A percentile compares a stretch with the other conserved stretches of the same genome.
Conservation (phyloP, 2,113 vertebrate genomes). For the Centrocercus urophasianus region DNA sequence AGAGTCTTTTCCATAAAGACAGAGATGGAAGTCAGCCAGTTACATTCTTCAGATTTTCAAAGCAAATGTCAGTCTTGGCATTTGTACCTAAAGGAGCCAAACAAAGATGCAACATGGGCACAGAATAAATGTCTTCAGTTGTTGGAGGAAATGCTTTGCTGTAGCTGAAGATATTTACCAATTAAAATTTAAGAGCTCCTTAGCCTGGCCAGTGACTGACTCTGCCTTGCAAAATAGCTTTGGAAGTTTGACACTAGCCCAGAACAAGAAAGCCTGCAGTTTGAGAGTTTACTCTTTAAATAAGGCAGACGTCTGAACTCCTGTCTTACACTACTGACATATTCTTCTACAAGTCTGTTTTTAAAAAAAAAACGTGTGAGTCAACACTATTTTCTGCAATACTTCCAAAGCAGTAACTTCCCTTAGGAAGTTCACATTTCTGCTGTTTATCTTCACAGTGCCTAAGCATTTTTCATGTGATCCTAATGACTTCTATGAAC, state of each 20-base stretch:
- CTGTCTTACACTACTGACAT: not conserved
- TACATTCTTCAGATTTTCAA: not conserved
- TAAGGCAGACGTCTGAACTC: not conserved
- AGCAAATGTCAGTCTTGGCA: slow-evolving; percentile 13
- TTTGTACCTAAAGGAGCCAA: not conserved
- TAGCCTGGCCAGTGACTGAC: not conserved
- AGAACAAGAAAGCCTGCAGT: not conserved
- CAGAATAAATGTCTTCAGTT: not conserved
- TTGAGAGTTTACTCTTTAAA: not conserved
- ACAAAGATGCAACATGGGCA: not conserved
- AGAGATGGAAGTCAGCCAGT: not conserved
- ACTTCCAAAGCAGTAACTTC: not conserved
- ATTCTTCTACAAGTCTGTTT: not conserved
- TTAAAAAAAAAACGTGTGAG: not conserved
- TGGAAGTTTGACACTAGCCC: not conserved
- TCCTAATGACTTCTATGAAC: not conserved
- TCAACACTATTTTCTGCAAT: not conserved
- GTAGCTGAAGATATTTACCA: not conserved
- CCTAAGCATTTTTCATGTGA: not conserved
- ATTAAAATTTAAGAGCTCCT: not conserved
- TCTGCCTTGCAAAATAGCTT: not conserved
- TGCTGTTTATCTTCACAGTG: not conserved
- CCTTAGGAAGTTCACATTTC: not conserved
- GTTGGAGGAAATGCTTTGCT: not conserved
- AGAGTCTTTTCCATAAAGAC: not conserved